Percentiles rank a stretch among this genome's conserved stretches.
These are phyloP conservation scores for Xyliphius kryptos DNA, from an alignment of 2,113 vertebrate species.

Conservation along the genomic window DNA sequence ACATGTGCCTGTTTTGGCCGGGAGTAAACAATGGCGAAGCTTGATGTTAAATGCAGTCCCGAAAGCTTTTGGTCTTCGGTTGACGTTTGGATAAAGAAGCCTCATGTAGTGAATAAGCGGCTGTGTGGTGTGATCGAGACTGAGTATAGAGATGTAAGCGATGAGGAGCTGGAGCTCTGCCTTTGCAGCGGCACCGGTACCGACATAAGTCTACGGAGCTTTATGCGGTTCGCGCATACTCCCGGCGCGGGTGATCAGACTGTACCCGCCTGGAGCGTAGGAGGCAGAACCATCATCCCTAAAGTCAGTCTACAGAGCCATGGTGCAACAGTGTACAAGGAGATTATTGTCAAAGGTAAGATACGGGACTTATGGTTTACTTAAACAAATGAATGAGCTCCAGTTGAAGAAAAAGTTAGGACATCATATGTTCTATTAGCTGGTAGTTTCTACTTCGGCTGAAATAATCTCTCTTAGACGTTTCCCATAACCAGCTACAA, in stretches of 20 bases:
- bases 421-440: too few species aligned
- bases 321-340: conserved; percentile 50
- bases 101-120: conserved; percentile 84
- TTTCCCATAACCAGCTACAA: too few species aligned
- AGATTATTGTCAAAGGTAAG: conserved; percentile 70
- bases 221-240: conserved; percentile 46
- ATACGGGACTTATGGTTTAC: too few species aligned
- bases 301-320: conserved; percentile 61
- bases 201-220: background rate
- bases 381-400: too few species aligned
- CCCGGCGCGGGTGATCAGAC: background rate
- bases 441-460: too few species aligned
- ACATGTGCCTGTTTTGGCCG: too few species aligned
- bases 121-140: conserved; percentile 72
- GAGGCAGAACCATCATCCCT: conserved; percentile 69
- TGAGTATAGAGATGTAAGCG: conserved; percentile 39
- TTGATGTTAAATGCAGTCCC: conserved; percentile 44
- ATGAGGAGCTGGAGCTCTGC: conserved; percentile 40
- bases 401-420: too few species aligned
- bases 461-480: too few species aligned
- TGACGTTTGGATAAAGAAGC: conserved; percentile 83
- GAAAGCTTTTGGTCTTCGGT: conserved; percentile 78
- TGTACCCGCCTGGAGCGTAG: conserved; percentile 25
- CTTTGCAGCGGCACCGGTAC: conserved; percentile 31
- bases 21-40: too few species aligned